phyloP scores from a whole-genome alignment of 2,113 vertebrate genomes.

The Sorex araneus region DNA sequence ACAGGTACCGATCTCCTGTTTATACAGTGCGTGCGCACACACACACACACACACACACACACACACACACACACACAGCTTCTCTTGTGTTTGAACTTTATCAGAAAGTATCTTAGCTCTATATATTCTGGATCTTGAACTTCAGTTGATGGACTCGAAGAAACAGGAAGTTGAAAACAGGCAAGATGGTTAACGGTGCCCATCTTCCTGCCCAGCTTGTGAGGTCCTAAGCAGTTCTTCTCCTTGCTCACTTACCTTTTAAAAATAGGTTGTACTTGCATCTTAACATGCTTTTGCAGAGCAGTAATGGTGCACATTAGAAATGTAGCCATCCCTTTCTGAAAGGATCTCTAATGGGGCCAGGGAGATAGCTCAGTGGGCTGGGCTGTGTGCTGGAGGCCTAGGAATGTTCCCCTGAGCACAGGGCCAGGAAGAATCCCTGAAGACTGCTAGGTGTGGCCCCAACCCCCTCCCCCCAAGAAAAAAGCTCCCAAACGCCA shows the following conservation, averaged over 20 bases:
- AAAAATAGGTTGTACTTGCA: not conserved
- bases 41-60: not conserved
- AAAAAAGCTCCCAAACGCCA: too few relatives aligned
- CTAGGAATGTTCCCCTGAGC: too few relatives aligned
- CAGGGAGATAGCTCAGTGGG: too few relatives aligned
- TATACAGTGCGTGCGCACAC: too few relatives aligned
- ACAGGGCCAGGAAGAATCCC: too few relatives aligned
- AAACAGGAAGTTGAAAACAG: not conserved
- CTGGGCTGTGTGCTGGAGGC: too few relatives aligned
- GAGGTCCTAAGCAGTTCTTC: not conserved
- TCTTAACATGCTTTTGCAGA: constrained; percentile 43
- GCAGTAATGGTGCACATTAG: not conserved
- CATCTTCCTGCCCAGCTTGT: not conserved
- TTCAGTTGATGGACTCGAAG: not conserved
- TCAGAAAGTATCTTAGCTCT: constrained; percentile 13
- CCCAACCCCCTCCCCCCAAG: too few relatives aligned
- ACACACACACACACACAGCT: not conserved
- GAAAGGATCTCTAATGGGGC: constrained; percentile 17
- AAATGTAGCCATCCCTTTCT: constrained; percentile 37
- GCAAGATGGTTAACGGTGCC: not conserved
- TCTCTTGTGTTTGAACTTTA: constrained; percentile 40
- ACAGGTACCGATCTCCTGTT: constrained; percentile 90
- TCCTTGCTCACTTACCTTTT: not conserved
- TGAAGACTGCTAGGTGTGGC: too few relatives aligned
- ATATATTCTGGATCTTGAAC: not conserved